Evolutionary conservation across 2,113 vertebrate species (phyloP), one percentile per base, ranked within the genome.

Genomic region (Ia io): DNA sequence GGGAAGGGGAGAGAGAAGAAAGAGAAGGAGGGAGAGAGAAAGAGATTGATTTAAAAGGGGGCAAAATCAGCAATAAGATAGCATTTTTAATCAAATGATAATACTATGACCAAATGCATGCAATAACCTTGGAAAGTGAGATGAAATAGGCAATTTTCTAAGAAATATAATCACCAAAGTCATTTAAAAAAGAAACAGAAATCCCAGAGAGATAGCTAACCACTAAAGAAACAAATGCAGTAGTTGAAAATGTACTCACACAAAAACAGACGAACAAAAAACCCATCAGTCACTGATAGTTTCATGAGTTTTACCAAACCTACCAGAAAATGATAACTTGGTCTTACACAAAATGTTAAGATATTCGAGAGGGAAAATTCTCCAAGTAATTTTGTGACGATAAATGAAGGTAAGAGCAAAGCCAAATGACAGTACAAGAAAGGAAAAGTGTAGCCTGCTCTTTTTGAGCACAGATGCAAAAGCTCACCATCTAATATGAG

Each of bases 81-180:
- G 32, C 25, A 71, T 20, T 90, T 95, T 61, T 79, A 85, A 90
- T 88, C 7, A 84, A 94, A 84, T 74, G 28, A 74, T 4, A 79
- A 71, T 18, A 80, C 12, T 79, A 4, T 91, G 67, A 84, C 44
- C 42, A 91, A 69, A 71, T 87, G 10, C 10, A 84, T 30, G 56
- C 37, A 63, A 73, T 65, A 77, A 67, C 80, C 28, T 80, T 42
- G 73, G 82, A 93, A 77, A 96, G 12, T 14, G 32, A 90, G 25
- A 70, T 79, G 37, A 89, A 93, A 79, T 6, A 70, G 44, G 16
- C 0, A 80, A 67, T 90, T 28, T 70, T 83, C 49, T 59, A 84
- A 95, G 79, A 94, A 90, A 78, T 59, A 78, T 9, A 47, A 87
- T 69, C n/a, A 56, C 35, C 12, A 73, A 90, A 87, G n/a, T 84